A percentile compares a stretch with the other conserved stretches of the same genome.
Evolutionary conservation across 1,140 invertebrate species (phyloP).

Genomic region (Nephotettix cincticeps): DNA sequence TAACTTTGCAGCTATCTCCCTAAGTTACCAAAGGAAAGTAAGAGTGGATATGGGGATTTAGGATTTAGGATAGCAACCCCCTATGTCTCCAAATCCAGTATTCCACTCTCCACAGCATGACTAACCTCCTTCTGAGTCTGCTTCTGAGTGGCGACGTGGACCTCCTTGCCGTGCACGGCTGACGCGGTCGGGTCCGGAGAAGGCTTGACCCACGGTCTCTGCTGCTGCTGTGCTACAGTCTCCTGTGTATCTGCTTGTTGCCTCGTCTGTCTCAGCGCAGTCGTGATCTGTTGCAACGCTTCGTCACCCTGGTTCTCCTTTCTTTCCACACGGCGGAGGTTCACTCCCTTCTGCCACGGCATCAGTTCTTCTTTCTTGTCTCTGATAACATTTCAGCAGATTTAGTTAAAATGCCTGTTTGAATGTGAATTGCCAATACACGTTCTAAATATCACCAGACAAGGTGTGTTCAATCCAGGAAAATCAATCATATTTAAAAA

Average conservation of each 20-base stretch:
- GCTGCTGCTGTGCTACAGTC: neutral
- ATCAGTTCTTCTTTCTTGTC: constrained; percentile 36
- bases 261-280: neutral
- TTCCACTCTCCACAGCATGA: too few relatives aligned
- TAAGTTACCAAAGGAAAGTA: too few relatives aligned
- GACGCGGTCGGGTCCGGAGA: constrained; percentile 73
- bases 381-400: neutral
- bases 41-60: too few relatives aligned
- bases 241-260: neutral
- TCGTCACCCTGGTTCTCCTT: constrained; percentile 18
- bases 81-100: too few relatives aligned
- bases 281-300: neutral
- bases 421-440: too few relatives aligned
- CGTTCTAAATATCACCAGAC: too few relatives aligned
- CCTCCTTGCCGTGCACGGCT: constrained; percentile 82
- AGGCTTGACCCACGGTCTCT: neutral
- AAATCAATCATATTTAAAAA: constrained; percentile 1
- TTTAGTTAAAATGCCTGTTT: neutral
- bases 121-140: constrained; percentile 85
- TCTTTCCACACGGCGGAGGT: constrained; percentile 19
- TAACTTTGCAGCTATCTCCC: too few relatives aligned
- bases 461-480: neutral
- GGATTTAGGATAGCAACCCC: too few relatives aligned
- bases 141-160: constrained; percentile 83
- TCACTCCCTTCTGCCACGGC: constrained; percentile 42